A percentile compares a stretch with the other conserved stretches of the same genome.
These are phyloP conservation scores for Chelon labrosus DNA, from an alignment of 2,797 vertebrate genomes.

Conservation along the genomic window DNA sequence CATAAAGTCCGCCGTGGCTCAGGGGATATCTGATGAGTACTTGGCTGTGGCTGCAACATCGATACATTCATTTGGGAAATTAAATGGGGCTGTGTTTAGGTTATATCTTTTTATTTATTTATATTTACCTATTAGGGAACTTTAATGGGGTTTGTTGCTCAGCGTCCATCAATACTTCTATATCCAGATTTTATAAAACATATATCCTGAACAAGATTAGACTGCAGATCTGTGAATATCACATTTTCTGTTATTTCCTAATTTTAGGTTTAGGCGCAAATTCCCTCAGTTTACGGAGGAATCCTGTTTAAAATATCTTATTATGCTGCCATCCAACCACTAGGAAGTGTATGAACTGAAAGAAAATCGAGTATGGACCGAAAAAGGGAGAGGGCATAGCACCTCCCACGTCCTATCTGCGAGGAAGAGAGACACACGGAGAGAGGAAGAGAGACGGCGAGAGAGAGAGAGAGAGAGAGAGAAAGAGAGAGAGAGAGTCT, in stretches of 20 bases:
- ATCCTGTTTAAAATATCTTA: constrained; percentile 9
- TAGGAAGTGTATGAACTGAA: constrained; percentile 60
- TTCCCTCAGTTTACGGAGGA: neutral
- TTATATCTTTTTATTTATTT: constrained; percentile 21
- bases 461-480: constrained; percentile 48
- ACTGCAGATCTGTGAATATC: too few species aligned
- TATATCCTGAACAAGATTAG: too few species aligned
- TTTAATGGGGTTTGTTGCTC: constrained; percentile 23
- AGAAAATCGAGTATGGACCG: constrained; percentile 68
- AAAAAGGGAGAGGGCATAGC: constrained; percentile 76
- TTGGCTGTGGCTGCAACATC: constrained; percentile 24
- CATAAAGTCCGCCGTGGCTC: neutral
- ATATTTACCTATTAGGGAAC: neutral
- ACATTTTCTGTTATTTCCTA: too few species aligned
- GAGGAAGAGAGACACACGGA: constrained; percentile 55
- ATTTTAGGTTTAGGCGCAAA: neutral
- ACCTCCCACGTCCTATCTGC: constrained; percentile 82
- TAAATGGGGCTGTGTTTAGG: constrained; percentile 8
- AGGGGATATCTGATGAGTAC: constrained; percentile 3
- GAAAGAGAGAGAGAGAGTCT: constrained; percentile 44
- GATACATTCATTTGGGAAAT: constrained; percentile 28
- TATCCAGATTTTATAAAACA: too few species aligned
- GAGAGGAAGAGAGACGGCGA: constrained; percentile 43
- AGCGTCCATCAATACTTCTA: neutral
- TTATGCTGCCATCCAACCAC: constrained; percentile 40